Percentiles rank a stretch among this genome's conserved stretches.
These are phyloP conservation scores for Gambusia yucatana DNA, from an alignment of 2,797 vertebrate genomes.

Conservation along the genomic window DNA sequence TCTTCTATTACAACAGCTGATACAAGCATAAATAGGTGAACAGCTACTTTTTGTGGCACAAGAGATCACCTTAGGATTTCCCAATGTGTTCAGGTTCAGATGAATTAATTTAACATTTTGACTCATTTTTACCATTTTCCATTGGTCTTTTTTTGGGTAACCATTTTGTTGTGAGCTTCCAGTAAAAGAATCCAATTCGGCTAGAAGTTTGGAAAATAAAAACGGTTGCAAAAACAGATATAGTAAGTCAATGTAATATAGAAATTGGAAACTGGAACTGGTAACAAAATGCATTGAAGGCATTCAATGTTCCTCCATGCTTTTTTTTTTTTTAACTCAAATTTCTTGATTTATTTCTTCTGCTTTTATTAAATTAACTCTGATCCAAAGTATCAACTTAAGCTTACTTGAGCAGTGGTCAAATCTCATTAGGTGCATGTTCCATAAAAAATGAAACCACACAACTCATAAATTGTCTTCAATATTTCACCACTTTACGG, in stretches of 20 bases:
- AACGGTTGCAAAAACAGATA: neutral
- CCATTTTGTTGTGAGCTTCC: neutral
- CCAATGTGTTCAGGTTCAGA: neutral
- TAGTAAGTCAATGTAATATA: neutral
- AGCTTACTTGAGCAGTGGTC: neutral
- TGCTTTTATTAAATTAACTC: neutral
- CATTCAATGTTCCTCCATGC: neutral
- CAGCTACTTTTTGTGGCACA: too few species aligned
- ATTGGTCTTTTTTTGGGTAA: neutral
- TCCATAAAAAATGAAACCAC: neutral
- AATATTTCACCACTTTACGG: neutral
- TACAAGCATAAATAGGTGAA: too few species aligned
- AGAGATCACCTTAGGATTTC: too few species aligned
- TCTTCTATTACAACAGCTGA: too few species aligned
- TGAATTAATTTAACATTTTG: neutral
- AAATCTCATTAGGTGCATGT: neutral
- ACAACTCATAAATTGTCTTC: neutral
- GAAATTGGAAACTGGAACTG: neutral
- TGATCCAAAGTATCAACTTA: neutral
- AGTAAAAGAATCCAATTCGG: neutral
- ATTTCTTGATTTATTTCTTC: neutral
- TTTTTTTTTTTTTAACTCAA: too few species aligned
- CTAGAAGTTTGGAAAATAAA: neutral
- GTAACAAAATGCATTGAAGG: neutral
- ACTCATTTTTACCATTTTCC: neutral